Conservation (phyloP, 2,113 vertebrate genomes). For the Saccopteryx bilineata region DNA sequence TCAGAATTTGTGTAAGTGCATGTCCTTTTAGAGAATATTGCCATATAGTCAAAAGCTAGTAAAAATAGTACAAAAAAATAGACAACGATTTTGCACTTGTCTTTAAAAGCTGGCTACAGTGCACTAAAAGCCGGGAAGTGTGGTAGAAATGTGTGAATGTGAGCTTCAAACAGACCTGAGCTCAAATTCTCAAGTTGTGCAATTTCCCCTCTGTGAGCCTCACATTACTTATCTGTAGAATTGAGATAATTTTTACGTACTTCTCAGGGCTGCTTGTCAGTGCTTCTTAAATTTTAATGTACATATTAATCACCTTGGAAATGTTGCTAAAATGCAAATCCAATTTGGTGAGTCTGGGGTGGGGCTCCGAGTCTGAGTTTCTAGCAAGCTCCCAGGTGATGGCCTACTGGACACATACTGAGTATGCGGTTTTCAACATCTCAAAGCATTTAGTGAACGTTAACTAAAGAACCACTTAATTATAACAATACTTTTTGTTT, state of each 20-base stretch:
- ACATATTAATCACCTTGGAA: neutral
- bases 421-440: neutral
- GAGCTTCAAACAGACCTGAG: slow-evolving; percentile 66
- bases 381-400: neutral
- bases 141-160: slow-evolving; percentile 62
- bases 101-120: slow-evolving; percentile 72
- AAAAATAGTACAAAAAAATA: slow-evolving; percentile 57
- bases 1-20: slow-evolving; percentile 39
- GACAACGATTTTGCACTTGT: slow-evolving; percentile 68
- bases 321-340: neutral
- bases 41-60: slow-evolving; percentile 63
- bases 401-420: accelerated
- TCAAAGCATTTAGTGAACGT: neutral
- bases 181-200: neutral
- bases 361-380: neutral
- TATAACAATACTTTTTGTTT: neutral
- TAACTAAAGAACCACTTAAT: neutral
- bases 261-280: neutral
- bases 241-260: neutral
- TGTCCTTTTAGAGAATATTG: slow-evolving; percentile 65
- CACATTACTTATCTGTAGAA: neutral
- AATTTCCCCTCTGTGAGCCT: neutral
- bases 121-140: slow-evolving; percentile 28
- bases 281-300: slow-evolving; percentile 20
- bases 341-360: neutral